Conservation (phyloP, 2,888 invertebrate genomes). For the Dicyrtomina minuta region DNA sequence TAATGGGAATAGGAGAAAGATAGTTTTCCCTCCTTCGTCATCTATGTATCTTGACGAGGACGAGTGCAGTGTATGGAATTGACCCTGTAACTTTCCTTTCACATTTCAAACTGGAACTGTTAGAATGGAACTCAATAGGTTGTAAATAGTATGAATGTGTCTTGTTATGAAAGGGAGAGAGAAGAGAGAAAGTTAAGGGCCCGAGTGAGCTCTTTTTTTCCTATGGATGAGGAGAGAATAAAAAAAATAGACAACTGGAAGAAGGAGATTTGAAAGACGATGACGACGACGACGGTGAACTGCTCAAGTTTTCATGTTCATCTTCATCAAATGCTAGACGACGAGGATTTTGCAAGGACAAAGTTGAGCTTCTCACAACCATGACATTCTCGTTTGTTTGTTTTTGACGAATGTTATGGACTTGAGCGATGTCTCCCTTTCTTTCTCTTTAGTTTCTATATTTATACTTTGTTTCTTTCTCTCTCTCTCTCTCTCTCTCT, state of each 20-base stretch:
- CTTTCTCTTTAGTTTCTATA: no score
- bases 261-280: background rate
- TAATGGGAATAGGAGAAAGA: background rate
- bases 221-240: slow-evolving; percentile 8
- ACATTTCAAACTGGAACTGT: background rate
- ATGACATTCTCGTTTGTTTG: slow-evolving; percentile 14
- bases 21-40: slow-evolving; percentile 25
- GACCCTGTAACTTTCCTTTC: slow-evolving; percentile 29
- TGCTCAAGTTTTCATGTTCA: slow-evolving; percentile 2
- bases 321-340: slow-evolving; percentile 20
- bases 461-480: no score
- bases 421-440: background rate
- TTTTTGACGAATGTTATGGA: slow-evolving; percentile 16
- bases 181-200: background rate
- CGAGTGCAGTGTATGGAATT: background rate
- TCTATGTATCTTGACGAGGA: background rate
- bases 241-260: slow-evolving; percentile 13
- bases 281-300: background rate
- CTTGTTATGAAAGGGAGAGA: background rate
- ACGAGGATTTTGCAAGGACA: background rate
- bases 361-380: slow-evolving; percentile 2
- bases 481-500: background rate
- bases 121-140: background rate
- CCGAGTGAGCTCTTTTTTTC: no score
- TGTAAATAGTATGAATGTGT: slow-evolving; percentile 1